Evolutionary conservation across 2,888 invertebrate genomes (phyloP), one percentile per base, ranked within the genome.

Genomic region (Unio delphinus): DNA sequence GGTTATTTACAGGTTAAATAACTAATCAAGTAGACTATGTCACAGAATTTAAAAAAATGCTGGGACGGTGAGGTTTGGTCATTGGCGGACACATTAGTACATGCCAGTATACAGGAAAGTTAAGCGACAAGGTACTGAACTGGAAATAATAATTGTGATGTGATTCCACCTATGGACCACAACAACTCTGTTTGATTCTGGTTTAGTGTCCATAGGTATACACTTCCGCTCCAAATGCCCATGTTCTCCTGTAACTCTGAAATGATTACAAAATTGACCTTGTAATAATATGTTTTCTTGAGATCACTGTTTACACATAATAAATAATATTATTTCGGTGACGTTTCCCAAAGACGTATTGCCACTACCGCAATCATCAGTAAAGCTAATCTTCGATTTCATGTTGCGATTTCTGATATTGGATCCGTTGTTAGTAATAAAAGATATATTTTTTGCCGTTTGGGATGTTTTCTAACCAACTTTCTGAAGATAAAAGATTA

Each of bases 321-420:
- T 1, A 67, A 4, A 57, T 61, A 72, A 55, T 55, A 64, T 0
- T 55, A 65, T 62, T 70, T 75, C 0, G 67, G 64, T 7, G 70
- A 56, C n/a, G 8, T 61, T 11, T 6, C 68, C 70, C 30, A 15
- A 23, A 7, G 59, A 23, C 4, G 63, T 20, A 60, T 65, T 28
- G 65, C 65, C 70, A 11, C 60, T 63, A 20, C 70, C 68, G 57
- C 70, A 66, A 26, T 73, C 73, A 59, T 74, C 74, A 1, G 68
- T 59, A 56, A 71, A 71, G 17, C 20, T 17, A 66, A 58, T 64
- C 23, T 45, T 65, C 30, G 26, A 26, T 3, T 56, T n/a, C 11
- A 61, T 67, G 34, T 58, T 18, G 7, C 69, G 61, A 26, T 65
- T 69, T 18, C 63, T 61, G 4, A 61, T 1, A 55, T 73, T 76